Evolutionary conservation across 2,888 invertebrate genomes (phyloP), one percentile per base, ranked within the genome.

Genomic region (Tipula unca): DNA sequence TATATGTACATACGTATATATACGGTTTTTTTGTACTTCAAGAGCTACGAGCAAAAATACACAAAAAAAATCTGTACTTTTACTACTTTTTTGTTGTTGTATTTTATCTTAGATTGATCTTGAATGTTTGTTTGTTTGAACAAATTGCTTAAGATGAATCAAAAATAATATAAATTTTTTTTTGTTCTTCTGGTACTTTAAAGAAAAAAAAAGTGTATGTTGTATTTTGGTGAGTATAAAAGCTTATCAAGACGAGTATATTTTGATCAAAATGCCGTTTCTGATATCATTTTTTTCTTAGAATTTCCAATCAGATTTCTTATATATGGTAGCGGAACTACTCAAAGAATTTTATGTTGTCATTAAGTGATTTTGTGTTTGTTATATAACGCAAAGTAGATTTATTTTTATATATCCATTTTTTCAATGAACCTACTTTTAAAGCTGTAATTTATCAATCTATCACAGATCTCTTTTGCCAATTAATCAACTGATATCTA

Each of bases 51-150:
- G 69, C 69, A 69, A 69, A 4, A 69, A 69, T n/a, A n/a, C n/a
- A n/a, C n/a, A 25, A 10, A 69, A 25, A 69, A 69, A 48, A 48
- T 48, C 69, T 69, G 69, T 69, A 69, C 69, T 69, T 69, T 69
- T 69, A 69, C 69, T 25, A 69, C 25, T 69, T 69, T 54, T 48
- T 17, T 48, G 48, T 48, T 69, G 69, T 69, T 69, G 69, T 69
- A 69, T 10, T 69, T 69, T 69, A 69, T 69, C 69, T 69, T 69
- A 69, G 69, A 69, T 69, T 69, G 69, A 69, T 69, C 69, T 69
- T 69, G 69, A 69, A 69, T 69, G 69, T 69, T 69, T 69, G 69
- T 69, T 69, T 69, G 69, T 69, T 69, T 69, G 69, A 69, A 69
- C 69, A 69, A 69, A 69, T 69, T 69, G 69, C 69, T 69, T 69